Evolutionary conservation across 2,797 vertebrate species (phyloP).

Genomic region (Pyrocephalus nanus): DNA sequence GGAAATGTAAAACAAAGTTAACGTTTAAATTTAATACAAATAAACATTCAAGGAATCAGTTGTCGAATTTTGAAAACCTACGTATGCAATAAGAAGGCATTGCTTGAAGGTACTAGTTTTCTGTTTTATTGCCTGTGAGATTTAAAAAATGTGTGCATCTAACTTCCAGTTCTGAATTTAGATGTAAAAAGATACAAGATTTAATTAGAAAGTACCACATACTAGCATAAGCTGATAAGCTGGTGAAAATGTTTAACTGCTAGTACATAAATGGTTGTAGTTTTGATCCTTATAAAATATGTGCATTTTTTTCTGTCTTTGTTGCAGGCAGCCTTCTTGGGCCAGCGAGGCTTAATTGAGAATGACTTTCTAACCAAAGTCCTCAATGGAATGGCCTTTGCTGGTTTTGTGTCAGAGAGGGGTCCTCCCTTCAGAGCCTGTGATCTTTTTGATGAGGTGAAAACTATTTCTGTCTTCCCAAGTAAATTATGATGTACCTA

Average conservation of each 20-base stretch:
- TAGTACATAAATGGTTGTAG: not conserved
- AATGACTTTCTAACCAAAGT: conserved; percentile 98
- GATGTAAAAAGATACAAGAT: not conserved
- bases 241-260: not conserved
- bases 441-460: conserved; percentile 98
- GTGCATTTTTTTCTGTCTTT: conserved; percentile 20
- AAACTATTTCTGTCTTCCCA: not conserved
- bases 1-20: not conserved
- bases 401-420: conserved; percentile 96
- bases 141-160: not conserved
- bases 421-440: conserved; percentile 94
- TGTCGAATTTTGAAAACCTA: not conserved
- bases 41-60: not conserved
- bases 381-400: conserved; percentile 98
- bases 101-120: not conserved
- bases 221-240: not conserved
- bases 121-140: not conserved
- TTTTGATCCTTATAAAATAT: not conserved
- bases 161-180: not conserved
- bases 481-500: not conserved
- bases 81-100: not conserved
- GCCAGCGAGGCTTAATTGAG: conserved; percentile 94
- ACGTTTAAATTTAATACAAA: not conserved
- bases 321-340: conserved; percentile 92
- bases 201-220: not conserved